Percentiles rank a stretch among this genome's conserved stretches.
These are phyloP conservation scores for Microctonus aethiopoides DNA, from an alignment of 2,888 invertebrate species.

Conservation along the genomic window DNA sequence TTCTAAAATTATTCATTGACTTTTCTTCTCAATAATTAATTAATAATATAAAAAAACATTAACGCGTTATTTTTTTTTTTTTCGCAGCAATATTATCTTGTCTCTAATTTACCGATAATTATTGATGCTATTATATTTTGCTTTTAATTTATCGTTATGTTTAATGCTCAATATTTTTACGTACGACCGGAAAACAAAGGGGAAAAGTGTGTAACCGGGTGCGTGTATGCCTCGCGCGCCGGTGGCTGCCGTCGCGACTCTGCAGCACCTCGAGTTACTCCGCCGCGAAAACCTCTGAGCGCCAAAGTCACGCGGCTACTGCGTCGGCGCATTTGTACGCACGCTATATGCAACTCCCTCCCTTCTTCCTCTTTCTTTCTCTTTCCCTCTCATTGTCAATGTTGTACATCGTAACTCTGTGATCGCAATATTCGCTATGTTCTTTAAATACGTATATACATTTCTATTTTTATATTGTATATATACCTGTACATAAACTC, in stretches of 20 bases:
- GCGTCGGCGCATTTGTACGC: slow-evolving; percentile 66
- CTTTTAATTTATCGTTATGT: too few species aligned
- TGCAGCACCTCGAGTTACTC: slow-evolving; percentile 64
- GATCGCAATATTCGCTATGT: slow-evolving; percentile 38
- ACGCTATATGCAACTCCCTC: slow-evolving; percentile 54
- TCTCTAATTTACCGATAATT: background rate
- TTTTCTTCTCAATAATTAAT: background rate
- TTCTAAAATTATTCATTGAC: background rate
- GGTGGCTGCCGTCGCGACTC: slow-evolving; percentile 68
- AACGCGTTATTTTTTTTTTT: too few species aligned
- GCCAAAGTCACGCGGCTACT: slow-evolving; percentile 64
- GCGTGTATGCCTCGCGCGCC: slow-evolving; percentile 63
- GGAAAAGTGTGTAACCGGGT: slow-evolving; percentile 42
- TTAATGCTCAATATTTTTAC: background rate
- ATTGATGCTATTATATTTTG: background rate
- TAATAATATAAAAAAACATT: too few species aligned
- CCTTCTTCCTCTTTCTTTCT: too few species aligned
- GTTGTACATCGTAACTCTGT: slow-evolving; percentile 33
- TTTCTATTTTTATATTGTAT: slow-evolving; percentile 43
- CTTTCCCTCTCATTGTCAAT: slow-evolving; percentile 46
- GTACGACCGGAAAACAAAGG: background rate
- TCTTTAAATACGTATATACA: slow-evolving; percentile 43
- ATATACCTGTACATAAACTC: background rate
- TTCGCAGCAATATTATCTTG: background rate
- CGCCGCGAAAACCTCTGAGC: slow-evolving; percentile 62